Evolutionary conservation across 2,888 invertebrate species (phyloP), one percentile per base, ranked within the genome.

Genomic region (Caenorhabditis imperialis): DNA sequence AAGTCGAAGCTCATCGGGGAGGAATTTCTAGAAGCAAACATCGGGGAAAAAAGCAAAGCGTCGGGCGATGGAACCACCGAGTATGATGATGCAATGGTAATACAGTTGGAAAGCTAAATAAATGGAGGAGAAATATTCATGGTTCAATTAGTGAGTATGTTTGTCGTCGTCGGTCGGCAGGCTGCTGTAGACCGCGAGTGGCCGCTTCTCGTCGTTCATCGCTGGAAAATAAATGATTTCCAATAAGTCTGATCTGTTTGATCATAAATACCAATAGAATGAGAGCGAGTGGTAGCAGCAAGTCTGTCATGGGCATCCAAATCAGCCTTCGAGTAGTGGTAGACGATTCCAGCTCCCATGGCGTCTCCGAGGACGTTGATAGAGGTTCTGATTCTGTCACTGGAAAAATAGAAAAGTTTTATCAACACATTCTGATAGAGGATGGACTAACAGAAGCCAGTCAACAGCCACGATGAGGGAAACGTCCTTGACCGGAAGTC

Each of bases 341-440:
- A 88, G 5, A 91, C 91, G 50, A 91, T 90, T 44, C 90, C 91
- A n/a, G 91, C 91, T 22, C 91, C 91, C 84, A 89, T 91, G 48
- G 91, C 91, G 85, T 91, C 91, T 23, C 91, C 91, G 20, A 91
- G 86, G 5, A 91, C 91, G 83, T 91, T 91, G 79, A 91, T 89
- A 1, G 91, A 90, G 10, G 91, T 91, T 55, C 91, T 88, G 67
- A 91, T 88, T 76, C 91, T 89, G 84, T 91, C 91, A 62, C 91
- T 91, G 65, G 51, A 81, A 79, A 4, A 27, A 12, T 4, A 14
- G n/a, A 38, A 6, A 20, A 25, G 3, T 23, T 12, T 1, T 22
- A 1, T 25, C 18, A 12, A 20, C 2, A 2, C 35, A 45, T 30
- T 18, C 1, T 23, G 22, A 18, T 33, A 5, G 14, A 18, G 18